These are phyloP conservation scores for Phaenicophaeus curvirostris DNA, from an alignment of 2,797 vertebrate genomes.

Conservation along the genomic window DNA sequence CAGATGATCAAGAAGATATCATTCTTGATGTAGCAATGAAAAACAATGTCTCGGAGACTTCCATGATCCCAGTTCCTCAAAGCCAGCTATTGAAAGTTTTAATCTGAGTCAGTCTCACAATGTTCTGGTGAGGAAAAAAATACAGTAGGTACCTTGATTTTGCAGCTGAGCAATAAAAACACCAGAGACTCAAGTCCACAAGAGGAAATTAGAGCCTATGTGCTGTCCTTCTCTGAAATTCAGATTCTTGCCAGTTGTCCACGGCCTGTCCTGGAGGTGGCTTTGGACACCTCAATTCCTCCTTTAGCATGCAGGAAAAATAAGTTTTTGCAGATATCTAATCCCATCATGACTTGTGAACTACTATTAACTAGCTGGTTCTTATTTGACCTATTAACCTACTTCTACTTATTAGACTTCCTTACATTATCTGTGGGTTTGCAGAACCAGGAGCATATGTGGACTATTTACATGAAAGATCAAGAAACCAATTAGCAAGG, in stretches of 20 bases:
- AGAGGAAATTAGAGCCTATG: neutral
- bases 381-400: neutral
- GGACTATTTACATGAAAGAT: neutral
- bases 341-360: neutral
- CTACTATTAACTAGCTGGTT: neutral
- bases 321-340: neutral
- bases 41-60: neutral
- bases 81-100: neutral
- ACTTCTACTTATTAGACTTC: neutral
- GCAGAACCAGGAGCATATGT: neutral
- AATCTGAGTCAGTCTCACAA: neutral
- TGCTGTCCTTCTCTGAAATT: neutral
- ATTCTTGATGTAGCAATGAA: neutral
- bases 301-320: neutral
- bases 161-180: neutral
- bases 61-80: neutral
- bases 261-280: neutral
- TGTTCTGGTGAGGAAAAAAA: neutral
- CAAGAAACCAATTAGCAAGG: neutral
- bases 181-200: neutral
- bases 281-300: neutral
- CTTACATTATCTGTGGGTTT: neutral
- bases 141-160: accelerated
- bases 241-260: neutral
- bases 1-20: neutral